Evolutionary conservation across 2,113 vertebrate species (phyloP).

Genomic region (Silurus meridionalis): DNA sequence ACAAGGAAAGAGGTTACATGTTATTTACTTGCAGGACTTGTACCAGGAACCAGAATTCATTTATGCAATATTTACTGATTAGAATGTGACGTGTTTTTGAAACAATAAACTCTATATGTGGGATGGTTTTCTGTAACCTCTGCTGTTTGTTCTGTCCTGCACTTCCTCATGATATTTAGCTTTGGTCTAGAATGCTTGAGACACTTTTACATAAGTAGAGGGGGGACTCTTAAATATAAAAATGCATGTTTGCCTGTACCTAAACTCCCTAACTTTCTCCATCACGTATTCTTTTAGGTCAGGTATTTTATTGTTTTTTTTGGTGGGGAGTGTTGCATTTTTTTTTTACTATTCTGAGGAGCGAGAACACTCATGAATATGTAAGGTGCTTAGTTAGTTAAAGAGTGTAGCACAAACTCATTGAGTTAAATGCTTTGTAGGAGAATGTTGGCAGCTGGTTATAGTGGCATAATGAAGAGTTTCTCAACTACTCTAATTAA

Average conservation of each 20-base stretch:
- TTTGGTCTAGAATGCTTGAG: neutral
- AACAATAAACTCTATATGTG: too few relatives aligned
- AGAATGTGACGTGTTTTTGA: neutral
- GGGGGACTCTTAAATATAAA: neutral
- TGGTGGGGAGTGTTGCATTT: neutral
- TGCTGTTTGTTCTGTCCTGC: neutral
- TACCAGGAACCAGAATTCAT: neutral
- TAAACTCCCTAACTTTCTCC: neutral
- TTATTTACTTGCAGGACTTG: neutral
- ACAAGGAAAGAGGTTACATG: neutral
- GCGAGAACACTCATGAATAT: conserved; percentile 3
- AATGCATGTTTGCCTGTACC: neutral
- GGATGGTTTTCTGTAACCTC: neutral
- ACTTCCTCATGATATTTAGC: neutral
- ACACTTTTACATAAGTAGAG: neutral
- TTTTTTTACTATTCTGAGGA: neutral
- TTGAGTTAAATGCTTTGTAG: neutral
- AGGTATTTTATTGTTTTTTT: neutral
- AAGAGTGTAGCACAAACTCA: neutral
- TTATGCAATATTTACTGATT: neutral
- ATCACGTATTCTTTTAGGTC: neutral
- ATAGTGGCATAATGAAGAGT: conserved; percentile 20
- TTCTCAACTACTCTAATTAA: conserved; percentile 30
- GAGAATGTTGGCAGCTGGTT: conserved; percentile 16
- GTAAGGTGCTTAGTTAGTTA: conserved; percentile 13